Base-by-base conservation (phyloP, 2,888 invertebrate species). In the Athrips mouffetella region DNA sequence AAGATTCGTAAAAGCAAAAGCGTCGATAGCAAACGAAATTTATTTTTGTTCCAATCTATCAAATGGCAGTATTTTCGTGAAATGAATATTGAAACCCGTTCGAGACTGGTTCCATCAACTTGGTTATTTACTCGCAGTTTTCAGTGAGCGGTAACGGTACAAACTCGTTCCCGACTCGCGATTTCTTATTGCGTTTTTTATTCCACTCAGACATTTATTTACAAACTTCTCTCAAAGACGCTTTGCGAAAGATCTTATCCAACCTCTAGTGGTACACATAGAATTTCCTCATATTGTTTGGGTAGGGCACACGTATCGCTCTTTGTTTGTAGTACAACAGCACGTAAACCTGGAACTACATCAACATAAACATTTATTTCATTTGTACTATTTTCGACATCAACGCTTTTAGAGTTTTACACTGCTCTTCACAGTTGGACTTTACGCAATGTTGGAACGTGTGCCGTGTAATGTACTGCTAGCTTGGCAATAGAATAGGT, bases 131-230 rank as follows among this genome's bases (percentile, higher is more conserved):
- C 73, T 67, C 63, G 66, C 69, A 59, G 68, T 72, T 77, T 84
- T 83, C 84, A 80, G 78, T 59, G 61, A 64, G 53, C 61, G 57
- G 58, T 80, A 87, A 86, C 87, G 81, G 87, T 80, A 84, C 55
- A 80, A 81, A 86, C 87, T 59, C 54, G 87, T 85, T 83, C 68
- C 66, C 58, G 59, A 65, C 69, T 71, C 73, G 70, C 67, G 65
- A 68, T 75, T 76, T 75, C 48, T 45, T 49, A 52, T 60, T 57
- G 55, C 57, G 55, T 57, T 51, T 58, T 63, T 67, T 61, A 59
- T 60, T 63, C 51, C 48, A 50, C 25, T 53, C 53, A 55, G 63
- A 55, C 58, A 61, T 76, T 75, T 81, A 80, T 81, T 81, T 81
- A 83, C 80, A 76, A 79, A 76, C 70, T 63, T 62, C 31, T 44